These are phyloP conservation scores for Ennomos erosarius DNA, from an alignment of 2,888 invertebrate species.

Conservation along the genomic window DNA sequence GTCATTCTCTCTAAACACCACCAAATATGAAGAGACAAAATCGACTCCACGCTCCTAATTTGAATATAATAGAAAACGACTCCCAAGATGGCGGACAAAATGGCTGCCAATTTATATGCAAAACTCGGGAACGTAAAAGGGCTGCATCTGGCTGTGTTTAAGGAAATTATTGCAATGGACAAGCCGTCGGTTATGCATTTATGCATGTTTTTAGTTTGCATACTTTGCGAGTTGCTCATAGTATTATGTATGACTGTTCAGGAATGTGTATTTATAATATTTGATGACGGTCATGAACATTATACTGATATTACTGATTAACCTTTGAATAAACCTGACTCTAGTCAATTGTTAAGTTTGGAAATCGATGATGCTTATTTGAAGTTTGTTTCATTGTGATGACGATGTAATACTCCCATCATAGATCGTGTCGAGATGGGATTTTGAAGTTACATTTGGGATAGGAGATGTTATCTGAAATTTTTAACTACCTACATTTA, in stretches of 20 bases:
- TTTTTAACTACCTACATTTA: no score
- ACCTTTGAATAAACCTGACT: constrained; percentile 1
- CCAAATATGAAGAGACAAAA: constrained; percentile 40
- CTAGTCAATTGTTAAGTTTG: no score
- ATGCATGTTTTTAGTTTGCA: constrained; percentile 35
- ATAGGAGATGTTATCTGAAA: no score
- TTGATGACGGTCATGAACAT: constrained; percentile 14
- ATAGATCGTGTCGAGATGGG: no score
- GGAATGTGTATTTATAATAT: constrained; percentile 25
- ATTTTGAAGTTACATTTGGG: no score
- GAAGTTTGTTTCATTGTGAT: no score
- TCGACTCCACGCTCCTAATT: constrained; percentile 55
- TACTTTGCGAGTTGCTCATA: constrained; percentile 16
- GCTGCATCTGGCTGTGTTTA: constrained; percentile 34
- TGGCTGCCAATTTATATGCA: constrained; percentile 65
- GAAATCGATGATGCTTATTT: no score
- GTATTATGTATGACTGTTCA: not conserved
- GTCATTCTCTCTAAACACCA: constrained; percentile 32
- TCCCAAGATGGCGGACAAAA: constrained; percentile 53
- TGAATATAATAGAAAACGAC: constrained; percentile 76
- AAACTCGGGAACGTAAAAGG: constrained; percentile 50
- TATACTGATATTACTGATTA: not conserved
- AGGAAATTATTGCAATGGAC: constrained; percentile 45
- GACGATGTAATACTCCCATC: no score
- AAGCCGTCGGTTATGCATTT: constrained; percentile 39